These are phyloP conservation scores for Drosophila seclusa DNA, from an alignment of 2,888 invertebrate genomes.

Conservation along the genomic window DNA sequence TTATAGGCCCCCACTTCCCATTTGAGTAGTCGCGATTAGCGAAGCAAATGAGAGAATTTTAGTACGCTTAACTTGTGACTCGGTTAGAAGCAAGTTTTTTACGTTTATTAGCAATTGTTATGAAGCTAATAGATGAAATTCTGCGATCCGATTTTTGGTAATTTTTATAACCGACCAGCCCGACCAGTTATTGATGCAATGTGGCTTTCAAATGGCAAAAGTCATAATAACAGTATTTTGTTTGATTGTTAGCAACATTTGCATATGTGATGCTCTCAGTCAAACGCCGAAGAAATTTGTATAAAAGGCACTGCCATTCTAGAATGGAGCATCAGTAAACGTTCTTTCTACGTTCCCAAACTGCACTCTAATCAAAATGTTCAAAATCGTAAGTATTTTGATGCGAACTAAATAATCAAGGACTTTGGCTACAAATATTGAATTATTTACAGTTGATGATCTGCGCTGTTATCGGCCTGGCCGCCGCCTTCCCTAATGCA, in stretches of 20 bases:
- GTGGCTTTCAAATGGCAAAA: background rate
- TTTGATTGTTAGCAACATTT: background rate
- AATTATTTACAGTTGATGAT: constrained; percentile 1
- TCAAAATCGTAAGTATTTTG: constrained; percentile 3
- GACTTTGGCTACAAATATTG: background rate
- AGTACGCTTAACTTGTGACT: background rate
- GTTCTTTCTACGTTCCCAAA: background rate
- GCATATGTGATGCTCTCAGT: background rate
- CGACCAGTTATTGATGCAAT: background rate
- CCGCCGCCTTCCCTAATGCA: background rate
- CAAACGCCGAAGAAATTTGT: background rate
- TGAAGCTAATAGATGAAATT: background rate
- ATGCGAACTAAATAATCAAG: no score
- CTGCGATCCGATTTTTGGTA: background rate
- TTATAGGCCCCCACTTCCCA: background rate
- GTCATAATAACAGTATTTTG: background rate
- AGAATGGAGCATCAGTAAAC: constrained; percentile 2
- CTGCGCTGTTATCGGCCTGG: constrained; percentile 9
- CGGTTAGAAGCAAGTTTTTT: background rate
- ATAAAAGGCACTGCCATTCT: constrained; percentile 2
- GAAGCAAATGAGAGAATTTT: background rate
- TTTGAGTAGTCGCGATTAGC: background rate
- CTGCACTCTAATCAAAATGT: constrained; percentile 7
- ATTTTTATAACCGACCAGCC: background rate
- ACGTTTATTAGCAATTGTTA: background rate